phyloP scores from a whole-genome alignment of 2,797 vertebrate species.

The Adelosebastes latens region DNA sequence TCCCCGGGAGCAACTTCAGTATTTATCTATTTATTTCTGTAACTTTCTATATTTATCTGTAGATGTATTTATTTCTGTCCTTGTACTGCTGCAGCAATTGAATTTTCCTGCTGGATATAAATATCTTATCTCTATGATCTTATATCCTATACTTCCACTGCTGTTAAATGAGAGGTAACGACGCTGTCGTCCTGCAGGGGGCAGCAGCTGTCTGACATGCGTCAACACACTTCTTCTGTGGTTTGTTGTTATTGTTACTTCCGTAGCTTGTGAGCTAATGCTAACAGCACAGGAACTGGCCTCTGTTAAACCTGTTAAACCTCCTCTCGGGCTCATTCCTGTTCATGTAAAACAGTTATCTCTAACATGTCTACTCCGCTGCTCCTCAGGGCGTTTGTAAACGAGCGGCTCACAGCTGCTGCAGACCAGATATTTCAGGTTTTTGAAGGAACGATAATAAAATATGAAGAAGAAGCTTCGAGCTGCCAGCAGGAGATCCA shows the following conservation, averaged over 20 bases:
- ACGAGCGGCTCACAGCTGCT: slow-evolving; percentile 61
- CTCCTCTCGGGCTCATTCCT: not conserved
- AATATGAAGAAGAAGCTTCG: slow-evolving; percentile 69
- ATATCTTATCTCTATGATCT: too few species aligned
- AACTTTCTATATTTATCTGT: too few species aligned
- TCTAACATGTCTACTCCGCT: slow-evolving; percentile 53
- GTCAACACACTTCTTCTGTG: not conserved
- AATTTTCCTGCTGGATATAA: too few species aligned
- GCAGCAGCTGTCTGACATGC: slow-evolving; percentile 19
- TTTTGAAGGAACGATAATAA: slow-evolving; percentile 60
- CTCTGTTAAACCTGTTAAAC: not conserved
- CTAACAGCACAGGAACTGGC: not conserved
- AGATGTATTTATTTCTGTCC: too few species aligned
- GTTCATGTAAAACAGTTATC: not conserved
- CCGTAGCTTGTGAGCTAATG: slow-evolving; percentile 47
- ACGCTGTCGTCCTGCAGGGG: slow-evolving; percentile 16
- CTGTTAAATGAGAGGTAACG: not conserved
- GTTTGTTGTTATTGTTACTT: slow-evolving; percentile 32
- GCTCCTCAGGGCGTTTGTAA: slow-evolving; percentile 58
- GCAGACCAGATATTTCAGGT: slow-evolving; percentile 70
- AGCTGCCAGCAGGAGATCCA: slow-evolving; percentile 64
- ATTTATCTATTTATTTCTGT: too few species aligned
- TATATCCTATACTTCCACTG: not conserved
- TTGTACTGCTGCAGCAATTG: too few species aligned
- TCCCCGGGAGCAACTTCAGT: too few species aligned